Conservation (phyloP, 2,113 vertebrate genomes). For the Pterocles orientalis region DNA sequence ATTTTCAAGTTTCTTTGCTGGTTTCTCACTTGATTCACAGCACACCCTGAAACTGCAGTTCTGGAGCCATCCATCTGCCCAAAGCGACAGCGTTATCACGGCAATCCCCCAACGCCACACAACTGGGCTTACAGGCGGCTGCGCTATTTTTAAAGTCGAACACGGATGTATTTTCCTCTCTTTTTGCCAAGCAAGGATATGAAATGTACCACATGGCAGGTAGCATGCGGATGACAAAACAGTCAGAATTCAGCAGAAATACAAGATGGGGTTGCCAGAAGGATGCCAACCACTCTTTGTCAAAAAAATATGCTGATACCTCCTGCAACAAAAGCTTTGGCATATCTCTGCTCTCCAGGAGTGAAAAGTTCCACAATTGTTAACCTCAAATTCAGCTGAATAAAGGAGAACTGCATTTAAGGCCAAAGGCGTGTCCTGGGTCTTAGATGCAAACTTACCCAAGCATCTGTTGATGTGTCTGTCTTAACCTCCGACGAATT, state of each 20-base stretch:
- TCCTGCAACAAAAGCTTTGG: not conserved
- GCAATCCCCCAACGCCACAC: slow-evolving; percentile 16
- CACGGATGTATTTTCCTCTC: slow-evolving; percentile 31
- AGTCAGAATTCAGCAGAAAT: slow-evolving; percentile 52
- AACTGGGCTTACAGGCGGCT: slow-evolving; percentile 26
- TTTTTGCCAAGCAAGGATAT: slow-evolving; percentile 13
- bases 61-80: not conserved
- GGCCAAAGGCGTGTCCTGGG: not conserved
- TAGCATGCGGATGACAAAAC: slow-evolving; percentile 56
- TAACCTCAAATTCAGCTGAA: not conserved
- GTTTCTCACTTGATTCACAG: not conserved
- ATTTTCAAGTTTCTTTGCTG: slow-evolving; percentile 16
- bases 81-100: not conserved
- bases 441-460: not conserved
- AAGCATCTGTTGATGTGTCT: not conserved
- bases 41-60: not conserved
- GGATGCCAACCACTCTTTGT: not conserved
- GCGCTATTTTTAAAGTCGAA: slow-evolving; percentile 35
- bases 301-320: not conserved
- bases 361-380: not conserved
- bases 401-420: not conserved
- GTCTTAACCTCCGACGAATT: not conserved
- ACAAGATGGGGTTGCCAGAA: slow-evolving; percentile 45
- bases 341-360: not conserved
- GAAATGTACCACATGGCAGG: slow-evolving; percentile 58